These are phyloP conservation scores for Gallinago media DNA, from an alignment of 2,113 vertebrate species.

Conservation along the genomic window DNA sequence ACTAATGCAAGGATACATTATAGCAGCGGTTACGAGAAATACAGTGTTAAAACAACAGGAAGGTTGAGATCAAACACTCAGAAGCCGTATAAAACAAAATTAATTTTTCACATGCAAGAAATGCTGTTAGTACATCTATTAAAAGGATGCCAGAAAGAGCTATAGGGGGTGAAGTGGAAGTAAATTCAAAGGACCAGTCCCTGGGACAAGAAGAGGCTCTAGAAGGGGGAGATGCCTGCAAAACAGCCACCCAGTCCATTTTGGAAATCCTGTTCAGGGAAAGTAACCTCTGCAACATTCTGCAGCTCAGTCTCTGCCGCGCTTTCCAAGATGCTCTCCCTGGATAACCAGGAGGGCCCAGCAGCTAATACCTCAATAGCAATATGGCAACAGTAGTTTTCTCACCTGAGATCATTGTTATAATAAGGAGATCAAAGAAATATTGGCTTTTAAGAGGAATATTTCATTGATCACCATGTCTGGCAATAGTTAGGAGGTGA, in stretches of 20 bases:
- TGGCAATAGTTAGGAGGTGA: neutral
- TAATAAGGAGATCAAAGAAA: neutral
- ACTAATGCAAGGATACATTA: constrained; percentile 18
- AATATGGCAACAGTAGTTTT: neutral
- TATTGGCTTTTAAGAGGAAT: neutral
- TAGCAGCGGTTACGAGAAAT: neutral
- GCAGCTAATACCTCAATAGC: neutral
- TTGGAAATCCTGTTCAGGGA: neutral
- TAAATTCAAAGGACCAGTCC: neutral
- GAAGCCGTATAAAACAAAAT: neutral
- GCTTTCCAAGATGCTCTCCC: neutral
- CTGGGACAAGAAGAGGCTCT: neutral
- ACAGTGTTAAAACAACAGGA: neutral
- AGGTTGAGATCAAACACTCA: constrained; percentile 7
- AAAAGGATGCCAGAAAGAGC: neutral
- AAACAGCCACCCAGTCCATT: neutral
- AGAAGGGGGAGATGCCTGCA: neutral
- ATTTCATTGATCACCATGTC: neutral
- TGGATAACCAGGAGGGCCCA: neutral
- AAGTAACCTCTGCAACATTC: neutral
- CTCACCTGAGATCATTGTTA: neutral
- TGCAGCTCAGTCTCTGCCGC: neutral
- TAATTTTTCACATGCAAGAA: neutral
- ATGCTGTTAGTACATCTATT: neutral
- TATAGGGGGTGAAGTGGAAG: neutral